Evolutionary conservation across 2,797 vertebrate genomes (phyloP).

Genomic region (Pipistrellus kuhlii): DNA sequence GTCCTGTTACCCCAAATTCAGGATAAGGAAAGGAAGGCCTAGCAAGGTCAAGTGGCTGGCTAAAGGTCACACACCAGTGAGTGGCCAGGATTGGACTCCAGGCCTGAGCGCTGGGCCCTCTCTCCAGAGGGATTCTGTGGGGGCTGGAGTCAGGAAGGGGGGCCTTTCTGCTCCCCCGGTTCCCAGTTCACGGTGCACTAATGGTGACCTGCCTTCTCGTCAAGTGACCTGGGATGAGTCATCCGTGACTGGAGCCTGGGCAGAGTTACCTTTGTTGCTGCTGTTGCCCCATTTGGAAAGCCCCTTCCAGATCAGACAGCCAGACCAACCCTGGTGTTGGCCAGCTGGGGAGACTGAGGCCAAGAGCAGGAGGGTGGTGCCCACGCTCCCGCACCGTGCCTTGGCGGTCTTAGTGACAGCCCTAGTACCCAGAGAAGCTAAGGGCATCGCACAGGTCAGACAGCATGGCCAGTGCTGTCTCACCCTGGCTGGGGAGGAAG

Average conservation of each 20-base stretch:
- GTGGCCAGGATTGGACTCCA: neutral
- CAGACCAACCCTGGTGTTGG: neutral
- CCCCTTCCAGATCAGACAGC: neutral
- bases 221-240: neutral
- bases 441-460: neutral
- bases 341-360: neutral
- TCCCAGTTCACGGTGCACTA: neutral
- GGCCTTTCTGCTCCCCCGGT: neutral
- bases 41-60: neutral
- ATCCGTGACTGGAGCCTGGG: neutral
- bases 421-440: neutral
- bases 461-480: neutral
- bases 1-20: neutral
- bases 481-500: neutral
- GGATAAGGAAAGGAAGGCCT: conserved; percentile 46
- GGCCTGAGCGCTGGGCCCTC: neutral
- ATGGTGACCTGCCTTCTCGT: neutral
- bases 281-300: neutral
- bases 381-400: neutral
- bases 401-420: neutral
- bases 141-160: accelerated
- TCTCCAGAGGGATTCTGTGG: neutral
- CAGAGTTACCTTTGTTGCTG: neutral
- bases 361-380: neutral
- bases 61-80: neutral